Evolutionary conservation across 2,113 vertebrate species (phyloP).

Genomic region (Oncorhynchus tshawytscha): DNA sequence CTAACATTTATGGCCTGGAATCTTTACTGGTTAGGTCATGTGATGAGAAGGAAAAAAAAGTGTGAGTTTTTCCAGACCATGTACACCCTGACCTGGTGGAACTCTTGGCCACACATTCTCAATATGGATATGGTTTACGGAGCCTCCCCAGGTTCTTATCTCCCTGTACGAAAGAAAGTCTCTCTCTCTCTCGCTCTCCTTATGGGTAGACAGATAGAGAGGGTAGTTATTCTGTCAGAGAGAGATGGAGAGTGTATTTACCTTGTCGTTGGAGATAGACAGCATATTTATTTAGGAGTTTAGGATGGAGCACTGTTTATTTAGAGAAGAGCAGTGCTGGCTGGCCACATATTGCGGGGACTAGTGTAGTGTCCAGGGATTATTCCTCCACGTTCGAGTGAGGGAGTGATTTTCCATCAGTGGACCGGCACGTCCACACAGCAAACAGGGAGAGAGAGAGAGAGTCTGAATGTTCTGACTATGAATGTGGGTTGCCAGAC

Average conservation of each 20-base stretch:
- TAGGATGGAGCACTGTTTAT: background rate
- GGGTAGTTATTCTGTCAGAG: background rate
- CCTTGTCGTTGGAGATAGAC: constrained; percentile 5
- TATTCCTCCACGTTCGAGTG: background rate
- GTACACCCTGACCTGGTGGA: too few relatives aligned
- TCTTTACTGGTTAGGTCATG: too few relatives aligned
- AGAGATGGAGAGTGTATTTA: background rate
- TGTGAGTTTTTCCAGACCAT: too few relatives aligned
- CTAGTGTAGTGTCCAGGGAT: background rate
- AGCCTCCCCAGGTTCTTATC: background rate
- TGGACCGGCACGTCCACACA: background rate
- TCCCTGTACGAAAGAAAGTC: background rate
- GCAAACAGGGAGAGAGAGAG: background rate
- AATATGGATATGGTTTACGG: too few relatives aligned
- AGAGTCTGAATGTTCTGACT: background rate
- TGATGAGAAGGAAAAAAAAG: too few relatives aligned
- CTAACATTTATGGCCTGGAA: too few relatives aligned
- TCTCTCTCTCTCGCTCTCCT: background rate
- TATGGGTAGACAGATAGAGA: background rate
- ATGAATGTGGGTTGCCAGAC: background rate
- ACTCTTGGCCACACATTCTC: too few relatives aligned
- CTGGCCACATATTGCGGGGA: background rate
- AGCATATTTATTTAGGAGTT: constrained; percentile 5
- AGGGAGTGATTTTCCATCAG: background rate
- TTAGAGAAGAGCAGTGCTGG: background rate